Percentiles rank a stretch among this genome's conserved stretches.
These are phyloP conservation scores for Spodoptera littoralis DNA, from an alignment of 2,888 invertebrate species.

Conservation along the genomic window DNA sequence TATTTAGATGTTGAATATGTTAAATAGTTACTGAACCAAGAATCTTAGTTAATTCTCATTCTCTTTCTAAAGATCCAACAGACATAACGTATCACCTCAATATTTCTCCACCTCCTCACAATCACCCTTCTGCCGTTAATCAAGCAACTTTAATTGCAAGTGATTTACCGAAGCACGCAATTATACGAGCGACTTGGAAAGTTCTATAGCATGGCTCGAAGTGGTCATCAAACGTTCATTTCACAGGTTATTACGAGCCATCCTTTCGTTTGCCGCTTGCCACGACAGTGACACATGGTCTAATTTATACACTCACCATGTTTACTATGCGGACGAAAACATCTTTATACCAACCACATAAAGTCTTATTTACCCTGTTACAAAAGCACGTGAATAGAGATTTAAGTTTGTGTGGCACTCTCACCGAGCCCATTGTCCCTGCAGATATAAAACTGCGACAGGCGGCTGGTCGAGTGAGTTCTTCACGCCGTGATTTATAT, in stretches of 20 bases:
- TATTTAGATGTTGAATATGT: no score
- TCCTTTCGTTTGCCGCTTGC: constrained; percentile 70
- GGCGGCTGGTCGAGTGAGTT: constrained; percentile 69
- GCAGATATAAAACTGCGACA: constrained; percentile 77
- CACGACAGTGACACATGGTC: constrained; percentile 83
- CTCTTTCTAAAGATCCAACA: not conserved
- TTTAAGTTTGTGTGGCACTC: constrained; percentile 64
- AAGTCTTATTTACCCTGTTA: constrained; percentile 62
- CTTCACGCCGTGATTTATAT: constrained; percentile 72
- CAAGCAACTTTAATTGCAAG: constrained; percentile 59
- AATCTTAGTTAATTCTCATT: not conserved
- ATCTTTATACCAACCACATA: constrained; percentile 59
- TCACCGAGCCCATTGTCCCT: constrained; percentile 76
- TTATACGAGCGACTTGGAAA: constrained; percentile 60
- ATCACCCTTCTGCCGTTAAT: constrained; percentile 39
- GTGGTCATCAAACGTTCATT: constrained; percentile 81
- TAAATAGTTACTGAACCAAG: no score
- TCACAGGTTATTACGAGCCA: constrained; percentile 81
- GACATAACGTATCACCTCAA: constrained; percentile 6
- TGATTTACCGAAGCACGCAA: constrained; percentile 62
- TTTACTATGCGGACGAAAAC: constrained; percentile 56
- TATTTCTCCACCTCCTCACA: constrained; percentile 17
- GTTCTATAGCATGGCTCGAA: constrained; percentile 64
- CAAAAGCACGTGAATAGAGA: constrained; percentile 9
- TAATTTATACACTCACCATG: constrained; percentile 78